Conservation (phyloP, 2,797 vertebrate species). For the Cirrhinus mrigala region DNA sequence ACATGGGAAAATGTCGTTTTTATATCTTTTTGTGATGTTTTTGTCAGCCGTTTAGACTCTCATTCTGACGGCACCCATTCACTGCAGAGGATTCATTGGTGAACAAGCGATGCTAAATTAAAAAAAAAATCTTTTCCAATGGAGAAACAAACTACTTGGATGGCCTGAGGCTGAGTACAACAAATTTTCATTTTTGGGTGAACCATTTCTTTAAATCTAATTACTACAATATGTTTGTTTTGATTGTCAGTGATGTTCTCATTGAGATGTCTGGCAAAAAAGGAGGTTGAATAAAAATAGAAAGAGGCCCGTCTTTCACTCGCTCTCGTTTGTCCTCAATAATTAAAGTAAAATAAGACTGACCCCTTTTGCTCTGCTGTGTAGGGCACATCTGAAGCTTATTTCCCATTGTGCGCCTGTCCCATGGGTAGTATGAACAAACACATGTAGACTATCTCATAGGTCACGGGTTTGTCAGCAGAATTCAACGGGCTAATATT, state of each 20-base stretch:
- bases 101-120: too few species aligned
- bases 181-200: background rate
- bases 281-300: constrained; percentile 19
- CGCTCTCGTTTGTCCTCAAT: background rate
- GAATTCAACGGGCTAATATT: constrained; percentile 37
- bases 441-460: constrained; percentile 21
- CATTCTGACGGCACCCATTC: background rate
- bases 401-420: constrained; percentile 39
- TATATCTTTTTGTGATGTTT: background rate
- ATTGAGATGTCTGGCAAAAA: background rate
- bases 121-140: background rate
- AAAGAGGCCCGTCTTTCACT: background rate
- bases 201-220: background rate
- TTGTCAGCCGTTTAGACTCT: background rate
- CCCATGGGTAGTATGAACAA: constrained; percentile 9
- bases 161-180: background rate
- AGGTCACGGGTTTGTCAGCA: constrained; percentile 8
- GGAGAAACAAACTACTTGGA: background rate
- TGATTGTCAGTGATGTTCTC: background rate
- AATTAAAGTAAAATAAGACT: constrained; percentile 25
- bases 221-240: background rate
- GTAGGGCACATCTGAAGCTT: constrained; percentile 30
- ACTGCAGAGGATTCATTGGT: background rate
- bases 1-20: background rate
- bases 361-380: background rate